phyloP scores from a whole-genome alignment of 2,888 invertebrate genomes.

The Muschampia plurimacula region DNA sequence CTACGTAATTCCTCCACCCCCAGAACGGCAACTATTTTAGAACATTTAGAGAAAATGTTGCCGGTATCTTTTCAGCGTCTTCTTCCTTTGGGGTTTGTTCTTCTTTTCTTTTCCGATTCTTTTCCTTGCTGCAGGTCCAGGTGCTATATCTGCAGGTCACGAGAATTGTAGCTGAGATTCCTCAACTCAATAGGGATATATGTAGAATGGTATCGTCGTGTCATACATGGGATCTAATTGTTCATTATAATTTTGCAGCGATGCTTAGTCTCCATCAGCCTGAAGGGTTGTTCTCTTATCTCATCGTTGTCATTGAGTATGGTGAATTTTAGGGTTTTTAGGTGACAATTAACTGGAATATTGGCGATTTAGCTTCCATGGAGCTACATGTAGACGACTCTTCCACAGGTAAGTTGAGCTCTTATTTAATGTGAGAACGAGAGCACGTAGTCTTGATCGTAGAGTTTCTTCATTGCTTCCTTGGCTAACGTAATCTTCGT shows the following conservation, averaged over 20 bases:
- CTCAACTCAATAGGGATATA: not conserved
- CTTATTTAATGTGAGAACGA: not conserved
- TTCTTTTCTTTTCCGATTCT: not conserved
- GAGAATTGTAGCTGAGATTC: not conserved
- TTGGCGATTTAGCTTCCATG: not conserved
- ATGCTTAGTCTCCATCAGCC: constrained; percentile 17
- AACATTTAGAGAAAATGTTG: constrained; percentile 9
- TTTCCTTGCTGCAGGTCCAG: not conserved
- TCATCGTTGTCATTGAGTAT: constrained; percentile 38
- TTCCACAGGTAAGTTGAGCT: not conserved
- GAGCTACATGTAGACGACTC: not conserved
- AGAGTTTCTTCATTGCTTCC: no score
- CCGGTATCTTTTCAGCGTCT: constrained; percentile 1
- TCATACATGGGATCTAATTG: constrained; percentile 2
- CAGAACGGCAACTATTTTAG: constrained; percentile 27
- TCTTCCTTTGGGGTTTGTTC: not conserved
- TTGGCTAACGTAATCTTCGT: no score
- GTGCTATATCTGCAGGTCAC: not conserved
- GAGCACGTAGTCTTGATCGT: not conserved
- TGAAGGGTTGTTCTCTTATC: constrained; percentile 40
- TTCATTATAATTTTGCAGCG: not conserved
- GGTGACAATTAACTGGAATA: not conserved
- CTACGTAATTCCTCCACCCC: constrained; percentile 32
- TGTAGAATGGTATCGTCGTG: not conserved
- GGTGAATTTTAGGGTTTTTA: constrained; percentile 33